phyloP scores from a whole-genome alignment of 2,888 invertebrate genomes.

The Acleris literana region DNA sequence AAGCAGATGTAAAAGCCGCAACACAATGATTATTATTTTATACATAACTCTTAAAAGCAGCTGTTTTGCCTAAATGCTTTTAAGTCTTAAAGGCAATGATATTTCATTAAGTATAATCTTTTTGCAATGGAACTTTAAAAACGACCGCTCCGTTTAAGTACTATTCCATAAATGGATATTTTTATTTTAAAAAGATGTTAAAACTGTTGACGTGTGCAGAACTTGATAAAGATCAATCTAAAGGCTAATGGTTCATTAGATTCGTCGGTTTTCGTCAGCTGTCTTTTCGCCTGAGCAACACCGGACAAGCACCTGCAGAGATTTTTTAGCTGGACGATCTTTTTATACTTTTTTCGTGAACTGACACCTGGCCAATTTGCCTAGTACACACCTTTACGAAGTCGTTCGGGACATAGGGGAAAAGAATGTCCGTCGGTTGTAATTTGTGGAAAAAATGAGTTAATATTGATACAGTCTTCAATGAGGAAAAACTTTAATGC shows the following conservation, averaged over 20 bases:
- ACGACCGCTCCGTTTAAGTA: conserved; percentile 2
- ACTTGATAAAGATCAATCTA: conserved; percentile 28
- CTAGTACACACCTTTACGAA: conserved; percentile 61
- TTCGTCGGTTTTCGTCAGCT: conserved; percentile 56
- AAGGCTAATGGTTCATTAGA: conserved; percentile 28
- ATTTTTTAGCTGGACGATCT: conserved; percentile 74
- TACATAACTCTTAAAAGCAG: conserved; percentile 29
- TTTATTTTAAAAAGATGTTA: not conserved
- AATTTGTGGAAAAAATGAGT: conserved; percentile 18
- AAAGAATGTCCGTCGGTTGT: conserved; percentile 44
- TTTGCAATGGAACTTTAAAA: not conserved
- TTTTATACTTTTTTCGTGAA: conserved; percentile 68
- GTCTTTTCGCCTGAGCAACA: conserved; percentile 72
- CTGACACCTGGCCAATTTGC: conserved; percentile 74
- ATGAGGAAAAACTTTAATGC: conserved; percentile 13
- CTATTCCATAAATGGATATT: not conserved
- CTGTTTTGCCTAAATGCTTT: conserved; percentile 33
- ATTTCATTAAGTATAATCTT: conserved; percentile 5
- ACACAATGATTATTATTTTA: conserved; percentile 33
- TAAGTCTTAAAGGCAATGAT: conserved; percentile 11
- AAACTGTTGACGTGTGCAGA: conserved; percentile 29
- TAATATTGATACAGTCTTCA: conserved; percentile 10
- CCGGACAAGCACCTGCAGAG: conserved; percentile 72
- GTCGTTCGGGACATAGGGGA: conserved; percentile 55
- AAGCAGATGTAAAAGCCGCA: conserved; percentile 32